phyloP scores from a whole-genome alignment of 2,888 invertebrate species.

The Coelinius sp. region DNA sequence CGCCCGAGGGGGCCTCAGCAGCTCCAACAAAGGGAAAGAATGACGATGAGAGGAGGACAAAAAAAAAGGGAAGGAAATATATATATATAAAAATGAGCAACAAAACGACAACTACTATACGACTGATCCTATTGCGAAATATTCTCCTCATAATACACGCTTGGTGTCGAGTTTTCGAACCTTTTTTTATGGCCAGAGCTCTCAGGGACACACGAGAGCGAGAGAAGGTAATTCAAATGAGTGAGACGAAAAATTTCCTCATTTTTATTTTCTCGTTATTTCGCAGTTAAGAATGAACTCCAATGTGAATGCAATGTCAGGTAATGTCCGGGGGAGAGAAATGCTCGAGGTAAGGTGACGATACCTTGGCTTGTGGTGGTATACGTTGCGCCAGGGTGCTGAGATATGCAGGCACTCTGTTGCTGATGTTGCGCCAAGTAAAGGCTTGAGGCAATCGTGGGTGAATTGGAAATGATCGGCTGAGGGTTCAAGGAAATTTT shows the following conservation, averaged over 20 bases:
- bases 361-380: constrained; percentile 16
- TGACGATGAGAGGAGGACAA: neutral
- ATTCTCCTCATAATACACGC: constrained; percentile 2
- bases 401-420: neutral
- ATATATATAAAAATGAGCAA: constrained; percentile 1
- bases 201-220: neutral
- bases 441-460: neutral
- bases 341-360: constrained; percentile 16
- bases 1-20: neutral
- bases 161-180: constrained; percentile 12
- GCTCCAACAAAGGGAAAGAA: neutral
- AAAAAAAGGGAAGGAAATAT: constrained; percentile 5
- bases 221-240: neutral
- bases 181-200: neutral
- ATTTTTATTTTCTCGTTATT: constrained; percentile 1
- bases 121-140: constrained; percentile 28
- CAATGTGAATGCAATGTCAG: constrained; percentile 33
- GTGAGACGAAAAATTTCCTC: neutral
- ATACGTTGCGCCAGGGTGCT: constrained; percentile 29
- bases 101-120: constrained; percentile 5
- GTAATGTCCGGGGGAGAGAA: neutral
- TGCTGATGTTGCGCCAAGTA: neutral
- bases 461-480: neutral
- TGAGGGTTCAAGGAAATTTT: neutral
- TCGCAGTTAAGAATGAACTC: constrained; percentile 21